Percentiles rank a stretch among this genome's conserved stretches.
Conservation (phyloP, 2,113 vertebrate species). For the Pyrgilauda ruficollis region DNA sequence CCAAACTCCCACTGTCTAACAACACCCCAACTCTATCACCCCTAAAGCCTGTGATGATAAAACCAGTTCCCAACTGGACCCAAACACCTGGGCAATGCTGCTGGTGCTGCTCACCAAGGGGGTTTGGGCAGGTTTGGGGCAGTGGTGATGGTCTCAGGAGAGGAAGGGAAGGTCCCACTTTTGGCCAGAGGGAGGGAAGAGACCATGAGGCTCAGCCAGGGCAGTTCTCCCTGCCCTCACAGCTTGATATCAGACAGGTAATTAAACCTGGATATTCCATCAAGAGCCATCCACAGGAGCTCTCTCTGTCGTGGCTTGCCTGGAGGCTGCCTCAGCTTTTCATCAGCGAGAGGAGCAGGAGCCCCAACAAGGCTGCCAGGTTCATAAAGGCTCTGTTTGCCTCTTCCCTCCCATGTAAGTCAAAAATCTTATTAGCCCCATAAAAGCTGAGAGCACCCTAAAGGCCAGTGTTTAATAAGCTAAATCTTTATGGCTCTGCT, state of each 20-base stretch:
- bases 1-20: background rate
- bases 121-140: accelerated
- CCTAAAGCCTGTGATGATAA: background rate
- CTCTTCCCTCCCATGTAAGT: background rate
- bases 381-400: background rate
- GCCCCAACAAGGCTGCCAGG: accelerated
- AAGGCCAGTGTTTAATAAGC: constrained; percentile 22
- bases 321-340: background rate
- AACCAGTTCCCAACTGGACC: accelerated
- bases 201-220: accelerated
- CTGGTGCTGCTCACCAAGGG: background rate
- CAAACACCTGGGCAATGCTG: background rate
- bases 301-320: accelerated
- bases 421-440: constrained; percentile 24
- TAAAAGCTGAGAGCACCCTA: constrained; percentile 12
- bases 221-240: background rate
- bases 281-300: background rate
- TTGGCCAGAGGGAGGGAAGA: accelerated
- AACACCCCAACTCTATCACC: background rate
- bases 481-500: background rate
- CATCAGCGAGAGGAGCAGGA: background rate
- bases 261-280: background rate
- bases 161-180: accelerated
- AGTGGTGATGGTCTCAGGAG: accelerated
- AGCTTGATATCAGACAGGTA: background rate